Evolutionary conservation across 2,113 vertebrate species (phyloP), one percentile per base, ranked within the genome.

Genomic region (Kryptolebias marmoratus): DNA sequence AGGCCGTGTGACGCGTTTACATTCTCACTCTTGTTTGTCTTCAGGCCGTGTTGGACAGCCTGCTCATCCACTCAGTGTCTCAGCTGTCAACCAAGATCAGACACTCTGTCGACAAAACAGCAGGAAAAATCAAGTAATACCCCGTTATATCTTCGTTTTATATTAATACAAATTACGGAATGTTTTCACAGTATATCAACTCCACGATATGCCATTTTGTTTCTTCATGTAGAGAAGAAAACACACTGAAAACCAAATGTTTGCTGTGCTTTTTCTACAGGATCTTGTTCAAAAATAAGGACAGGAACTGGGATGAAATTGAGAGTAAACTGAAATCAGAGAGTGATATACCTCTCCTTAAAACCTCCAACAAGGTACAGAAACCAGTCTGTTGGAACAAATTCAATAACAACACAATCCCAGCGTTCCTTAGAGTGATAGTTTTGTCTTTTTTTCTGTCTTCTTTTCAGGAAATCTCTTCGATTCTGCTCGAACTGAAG

Each of bases 251-350:
- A 60, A 31, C 1, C 3, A 66, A 16, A 69, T 28, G 13, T 56
- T 74, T 2, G 65, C 0, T 54, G 11, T 71, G 54, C 4, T 74
- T 62, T 31, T 88, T 53, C 30, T 94, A 22, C 85, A 99, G 97
- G 92, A 96, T 99, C 90, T 90, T 99, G 82, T 98, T 99, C 89
- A 98, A 98, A 88, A 97, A 99, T 87, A 97, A 98, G 88, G 96
- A 99, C 86, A 94, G 96, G 67, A 99, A 99, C 63, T 99, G 97
- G 98, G 96, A 97, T 47, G 97, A 99, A 87, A 98, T 99, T 83
- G 97, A 98, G 87, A 97, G 73, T 85, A 97, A 97, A 90, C 88
- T 99, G 75, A 90, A 94, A 88, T 88, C 95, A 9, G 97, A 99
- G 80, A 97, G 95, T 85, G 98, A 99, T 75, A 86, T 97, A 30